Percentiles rank a stretch among this genome's conserved stretches.
Evolutionary conservation across 2,888 invertebrate genomes (phyloP).

Genomic region (Ommatoiulus sabulosus): DNA sequence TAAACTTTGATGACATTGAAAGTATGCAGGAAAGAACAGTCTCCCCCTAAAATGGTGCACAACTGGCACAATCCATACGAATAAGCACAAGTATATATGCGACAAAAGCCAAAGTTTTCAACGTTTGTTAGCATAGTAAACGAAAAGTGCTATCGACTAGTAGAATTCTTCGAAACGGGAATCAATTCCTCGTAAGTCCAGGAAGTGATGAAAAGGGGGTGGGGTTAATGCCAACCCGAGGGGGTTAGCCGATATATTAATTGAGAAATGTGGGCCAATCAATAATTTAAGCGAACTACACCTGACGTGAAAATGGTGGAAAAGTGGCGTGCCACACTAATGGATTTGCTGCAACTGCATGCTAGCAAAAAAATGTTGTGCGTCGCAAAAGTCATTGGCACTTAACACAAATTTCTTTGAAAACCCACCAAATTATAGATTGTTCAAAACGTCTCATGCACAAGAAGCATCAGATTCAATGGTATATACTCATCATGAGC

Average conservation of each 20-base stretch:
- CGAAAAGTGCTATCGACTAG: background rate
- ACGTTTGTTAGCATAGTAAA: slow-evolving; percentile 15
- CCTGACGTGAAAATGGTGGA: slow-evolving; percentile 44
- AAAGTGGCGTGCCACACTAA: slow-evolving; percentile 12
- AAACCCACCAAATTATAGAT: no score
- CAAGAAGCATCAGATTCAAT: no score
- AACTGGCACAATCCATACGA: slow-evolving; percentile 8
- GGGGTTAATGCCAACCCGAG: slow-evolving; percentile 3
- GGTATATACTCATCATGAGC: no score
- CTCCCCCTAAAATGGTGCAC: background rate
- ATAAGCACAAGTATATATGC: background rate
- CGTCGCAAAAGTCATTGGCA: background rate
- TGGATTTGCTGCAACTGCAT: background rate
- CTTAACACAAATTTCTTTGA: no score
- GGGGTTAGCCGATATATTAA: slow-evolving; percentile 35
- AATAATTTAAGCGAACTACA: slow-evolving; percentile 48
- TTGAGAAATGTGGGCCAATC: slow-evolving; percentile 48
- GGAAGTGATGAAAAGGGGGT: slow-evolving; percentile 47
- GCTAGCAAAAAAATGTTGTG: background rate
- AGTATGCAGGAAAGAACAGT: no score
- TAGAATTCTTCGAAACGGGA: slow-evolving; percentile 25
- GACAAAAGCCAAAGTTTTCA: background rate
- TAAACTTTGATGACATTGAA: no score
- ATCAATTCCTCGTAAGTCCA: slow-evolving; percentile 47
- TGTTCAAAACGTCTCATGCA: no score